Evolutionary conservation across 2,888 invertebrate species (phyloP).

Genomic region (Arctia plantaginis): DNA sequence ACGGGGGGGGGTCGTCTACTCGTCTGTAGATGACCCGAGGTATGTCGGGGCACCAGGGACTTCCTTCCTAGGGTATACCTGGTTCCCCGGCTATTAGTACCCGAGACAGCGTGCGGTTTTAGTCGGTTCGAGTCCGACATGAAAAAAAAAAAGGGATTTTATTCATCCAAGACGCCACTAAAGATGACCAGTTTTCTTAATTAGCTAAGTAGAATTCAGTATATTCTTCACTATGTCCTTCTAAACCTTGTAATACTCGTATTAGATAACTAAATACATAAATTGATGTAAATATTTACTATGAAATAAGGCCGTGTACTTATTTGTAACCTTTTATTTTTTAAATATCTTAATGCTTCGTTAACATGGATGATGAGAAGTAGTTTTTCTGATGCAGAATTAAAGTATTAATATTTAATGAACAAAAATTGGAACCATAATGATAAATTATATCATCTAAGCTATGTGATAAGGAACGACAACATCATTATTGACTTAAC

Average conservation of each 20-base stretch:
- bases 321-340: background rate
- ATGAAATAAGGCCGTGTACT: background rate
- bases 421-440: background rate
- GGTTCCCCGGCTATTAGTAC: too few relatives aligned
- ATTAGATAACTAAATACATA: background rate
- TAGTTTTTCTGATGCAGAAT: background rate
- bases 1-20: too few relatives aligned
- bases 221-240: background rate
- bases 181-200: too few relatives aligned
- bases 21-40: too few relatives aligned
- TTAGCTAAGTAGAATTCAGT: background rate
- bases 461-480: background rate
- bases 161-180: too few relatives aligned
- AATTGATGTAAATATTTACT: background rate
- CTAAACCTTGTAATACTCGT: background rate
- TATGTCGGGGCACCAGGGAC: too few relatives aligned
- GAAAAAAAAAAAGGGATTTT: too few relatives aligned
- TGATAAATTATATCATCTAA: background rate
- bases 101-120: too few relatives aligned
- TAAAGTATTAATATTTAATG: background rate
- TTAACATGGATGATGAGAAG: background rate
- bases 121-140: too few relatives aligned
- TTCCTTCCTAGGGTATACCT: too few relatives aligned
- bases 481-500: slow-evolving; percentile 2
- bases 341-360: background rate